A percentile compares a stretch with the other conserved stretches of the same genome.
Conservation (phyloP, 2,888 invertebrate species). For the Galeruca laticollis region DNA sequence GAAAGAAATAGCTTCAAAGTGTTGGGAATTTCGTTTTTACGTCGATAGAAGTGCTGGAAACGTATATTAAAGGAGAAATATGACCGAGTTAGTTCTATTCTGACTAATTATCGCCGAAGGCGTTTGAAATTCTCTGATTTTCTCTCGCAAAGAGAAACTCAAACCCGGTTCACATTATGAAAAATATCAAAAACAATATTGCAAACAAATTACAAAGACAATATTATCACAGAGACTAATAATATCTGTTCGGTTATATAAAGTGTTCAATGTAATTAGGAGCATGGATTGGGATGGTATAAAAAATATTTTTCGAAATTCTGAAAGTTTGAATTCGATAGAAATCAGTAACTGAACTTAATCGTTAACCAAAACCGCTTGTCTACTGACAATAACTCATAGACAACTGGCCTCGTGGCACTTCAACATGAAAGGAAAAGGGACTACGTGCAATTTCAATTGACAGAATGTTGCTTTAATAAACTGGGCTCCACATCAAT, state of each 20-base stretch:
- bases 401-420: too few species aligned
- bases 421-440: too few species aligned
- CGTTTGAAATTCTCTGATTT: slow-evolving; percentile 1
- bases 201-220: neutral
- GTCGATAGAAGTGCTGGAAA: slow-evolving; percentile 11
- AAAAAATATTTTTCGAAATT: neutral
- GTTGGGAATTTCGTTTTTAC: neutral
- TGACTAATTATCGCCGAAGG: slow-evolving; percentile 11
- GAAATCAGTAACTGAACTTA: too few species aligned
- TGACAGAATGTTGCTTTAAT: too few species aligned
- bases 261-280: neutral
- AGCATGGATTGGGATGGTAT: neutral
- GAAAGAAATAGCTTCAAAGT: slow-evolving; percentile 9
- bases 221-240: neutral
- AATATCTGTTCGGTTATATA: neutral
- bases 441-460: too few species aligned
- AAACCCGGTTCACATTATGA: neutral
- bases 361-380: too few species aligned
- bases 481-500: too few species aligned
- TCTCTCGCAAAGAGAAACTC: slow-evolving; percentile 10
- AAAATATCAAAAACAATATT: slow-evolving; percentile 10
- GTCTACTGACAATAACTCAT: too few species aligned
- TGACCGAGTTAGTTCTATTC: slow-evolving; percentile 2
- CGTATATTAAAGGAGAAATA: slow-evolving; percentile 10
- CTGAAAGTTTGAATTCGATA: too few species aligned